These are phyloP conservation scores for Myotis daubentonii DNA, from an alignment of 2,797 vertebrate genomes.

Conservation along the genomic window DNA sequence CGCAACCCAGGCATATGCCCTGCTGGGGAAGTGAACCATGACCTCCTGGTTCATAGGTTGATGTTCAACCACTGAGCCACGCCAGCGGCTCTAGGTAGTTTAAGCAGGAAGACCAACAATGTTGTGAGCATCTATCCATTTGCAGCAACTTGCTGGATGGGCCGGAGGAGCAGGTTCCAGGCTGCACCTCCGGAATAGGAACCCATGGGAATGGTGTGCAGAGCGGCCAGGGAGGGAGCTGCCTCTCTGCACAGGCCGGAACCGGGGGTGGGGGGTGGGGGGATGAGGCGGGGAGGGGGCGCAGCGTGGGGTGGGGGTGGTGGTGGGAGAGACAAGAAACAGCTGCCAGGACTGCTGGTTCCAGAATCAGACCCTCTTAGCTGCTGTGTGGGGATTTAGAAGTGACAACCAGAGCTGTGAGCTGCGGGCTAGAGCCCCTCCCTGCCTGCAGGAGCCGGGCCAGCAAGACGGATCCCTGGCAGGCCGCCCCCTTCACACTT, in stretches of 20 bases:
- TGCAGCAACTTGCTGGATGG: not conserved
- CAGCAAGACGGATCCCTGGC: not conserved
- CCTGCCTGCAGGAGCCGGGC: no score
- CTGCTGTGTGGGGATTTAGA: rapidly evolving
- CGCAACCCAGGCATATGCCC: no score
- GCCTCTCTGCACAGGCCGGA: not conserved
- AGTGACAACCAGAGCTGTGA: not conserved
- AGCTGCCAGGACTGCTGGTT: not conserved
- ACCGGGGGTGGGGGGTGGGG: not conserved
- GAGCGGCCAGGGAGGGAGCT: not conserved
- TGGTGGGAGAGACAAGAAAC: not conserved
- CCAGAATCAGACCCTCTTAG: not conserved
- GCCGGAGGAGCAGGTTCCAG: not conserved
- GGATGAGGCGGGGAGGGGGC: no score
- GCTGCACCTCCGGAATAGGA: not conserved
- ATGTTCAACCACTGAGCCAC: no score
- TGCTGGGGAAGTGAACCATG: no score
- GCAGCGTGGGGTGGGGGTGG: not conserved
- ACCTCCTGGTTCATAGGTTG: no score
- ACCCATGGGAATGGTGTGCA: not conserved
- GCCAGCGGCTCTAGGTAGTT: not conserved
- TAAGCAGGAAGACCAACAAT: not conserved
- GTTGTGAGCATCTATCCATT: not conserved
- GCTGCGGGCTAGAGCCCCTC: not conserved
- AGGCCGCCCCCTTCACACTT: not conserved